Percentiles rank a stretch among this genome's conserved stretches.
These are phyloP conservation scores for Timema cristinae DNA, from an alignment of 2,888 invertebrate genomes.

Conservation along the genomic window DNA sequence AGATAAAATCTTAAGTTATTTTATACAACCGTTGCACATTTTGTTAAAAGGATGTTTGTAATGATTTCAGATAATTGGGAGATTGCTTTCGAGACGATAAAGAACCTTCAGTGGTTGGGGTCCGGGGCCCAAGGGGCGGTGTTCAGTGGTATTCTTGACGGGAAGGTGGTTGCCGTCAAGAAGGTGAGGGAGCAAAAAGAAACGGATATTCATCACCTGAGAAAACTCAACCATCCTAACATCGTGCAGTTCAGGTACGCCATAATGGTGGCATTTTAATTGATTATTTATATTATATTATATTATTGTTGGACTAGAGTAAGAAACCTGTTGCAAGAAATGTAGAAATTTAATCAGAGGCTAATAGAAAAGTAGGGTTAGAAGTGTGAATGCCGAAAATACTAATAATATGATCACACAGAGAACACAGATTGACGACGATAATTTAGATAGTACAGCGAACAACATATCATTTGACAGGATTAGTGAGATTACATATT, in stretches of 20 bases:
- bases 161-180: slow-evolving; percentile 91
- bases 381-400: too few relatives aligned
- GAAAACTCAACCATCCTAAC: slow-evolving; percentile 92
- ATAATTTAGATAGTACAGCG: too few relatives aligned
- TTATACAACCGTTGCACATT: neutral
- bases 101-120: slow-evolving; percentile 85
- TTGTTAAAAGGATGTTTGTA: neutral
- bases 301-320: neutral
- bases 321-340: neutral
- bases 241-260: slow-evolving; percentile 77
- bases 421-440: too few relatives aligned
- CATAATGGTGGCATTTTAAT: slow-evolving; percentile 6
- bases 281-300: too few relatives aligned
- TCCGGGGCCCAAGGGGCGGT: slow-evolving; percentile 96
- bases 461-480: too few relatives aligned
- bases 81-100: slow-evolving; percentile 87
- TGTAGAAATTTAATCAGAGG: too few relatives aligned
- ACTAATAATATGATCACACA: too few relatives aligned
- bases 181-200: slow-evolving; percentile 90
- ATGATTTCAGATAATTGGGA: slow-evolving; percentile 78
- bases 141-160: slow-evolving; percentile 77
- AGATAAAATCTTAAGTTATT: too few relatives aligned
- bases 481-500: too few relatives aligned
- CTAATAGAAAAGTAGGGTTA: too few relatives aligned
- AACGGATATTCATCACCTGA: slow-evolving; percentile 86